Evolutionary conservation across 2,888 invertebrate genomes (phyloP), one percentile per base, ranked within the genome.

Genomic region (Eristalis pertinax): DNA sequence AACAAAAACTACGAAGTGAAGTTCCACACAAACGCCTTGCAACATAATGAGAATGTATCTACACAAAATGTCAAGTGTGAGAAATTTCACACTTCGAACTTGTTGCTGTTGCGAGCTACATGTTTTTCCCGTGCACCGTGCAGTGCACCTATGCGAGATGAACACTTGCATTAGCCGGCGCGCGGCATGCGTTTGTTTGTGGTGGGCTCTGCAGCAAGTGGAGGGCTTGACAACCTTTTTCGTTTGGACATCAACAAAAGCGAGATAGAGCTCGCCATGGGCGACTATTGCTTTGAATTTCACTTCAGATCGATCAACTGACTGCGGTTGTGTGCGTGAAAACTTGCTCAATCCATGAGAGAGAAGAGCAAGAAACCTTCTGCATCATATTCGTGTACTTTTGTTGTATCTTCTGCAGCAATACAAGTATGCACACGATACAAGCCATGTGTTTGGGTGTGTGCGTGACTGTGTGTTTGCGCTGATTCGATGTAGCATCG

Each of bases 11-110:
- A 4, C 24, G 22, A 43, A 43, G 62, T 76, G 24, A n/a, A 62
- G 74, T 13, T 62, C 62, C 43, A 22, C 13, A 3, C 19, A 4
- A 69, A 13, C 2, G 43, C n/a, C 26, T 15, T 38, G 78, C 84
- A 84, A 84, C 84, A 84, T 74, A n/a, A 3, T n/a, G 8, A 11
- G 13, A 63, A 72, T 83, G 77, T 74, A 41, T 77, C 73, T 73
- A 83, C 26, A 69, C 77, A 77, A 60, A 19, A n/a, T 7, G 8
- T 35, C 15, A 74, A 78, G 77, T 83, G 77, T 75, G 65, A 70
- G 70, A 70, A 38, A 75, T 84, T 70, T 70, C 70, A 78, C 78
- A 84, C 74, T 75, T 79, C 65, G 58, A 70, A 84, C 79, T 79
- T 84, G 84, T 83, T 84, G 78, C 84, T 50, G 74, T 35, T 74